Percentiles rank a stretch among this genome's conserved stretches.
Conservation (phyloP, 2,113 vertebrate genomes). For the Brachirus orientalis region DNA sequence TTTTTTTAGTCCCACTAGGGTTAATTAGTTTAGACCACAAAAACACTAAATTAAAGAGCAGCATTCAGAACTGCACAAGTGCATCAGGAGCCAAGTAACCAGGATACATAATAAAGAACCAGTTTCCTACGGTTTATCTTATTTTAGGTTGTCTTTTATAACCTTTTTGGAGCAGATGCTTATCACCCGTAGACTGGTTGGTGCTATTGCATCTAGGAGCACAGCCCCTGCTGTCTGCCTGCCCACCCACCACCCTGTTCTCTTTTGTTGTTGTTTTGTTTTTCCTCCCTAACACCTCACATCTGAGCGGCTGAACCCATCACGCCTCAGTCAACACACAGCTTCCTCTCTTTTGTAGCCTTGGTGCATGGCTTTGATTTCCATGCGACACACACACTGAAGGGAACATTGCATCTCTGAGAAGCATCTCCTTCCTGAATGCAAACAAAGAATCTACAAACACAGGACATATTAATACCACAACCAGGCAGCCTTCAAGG, state of each 20-base stretch:
- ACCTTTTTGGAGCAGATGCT: constrained; percentile 29
- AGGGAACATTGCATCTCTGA: not conserved
- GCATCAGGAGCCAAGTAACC: no score
- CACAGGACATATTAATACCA: not conserved
- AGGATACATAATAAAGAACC: no score
- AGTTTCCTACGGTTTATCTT: no score
- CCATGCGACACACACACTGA: constrained; percentile 4
- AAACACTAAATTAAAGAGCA: no score
- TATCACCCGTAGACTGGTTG: constrained; percentile 61
- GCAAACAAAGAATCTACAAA: not conserved
- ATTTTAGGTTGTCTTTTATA: not conserved
- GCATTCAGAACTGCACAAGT: no score
- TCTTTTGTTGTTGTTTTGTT: not conserved
- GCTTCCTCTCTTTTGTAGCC: constrained; percentile 17
- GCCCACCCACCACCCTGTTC: not conserved
- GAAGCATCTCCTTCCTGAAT: not conserved
- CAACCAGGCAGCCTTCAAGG: not conserved
- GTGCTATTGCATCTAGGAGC: constrained; percentile 53
- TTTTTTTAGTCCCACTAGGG: no score
- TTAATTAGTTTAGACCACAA: no score
- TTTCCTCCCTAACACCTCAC: not conserved
- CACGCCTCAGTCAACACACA: constrained; percentile 25
- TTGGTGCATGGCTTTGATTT: constrained; percentile 18
- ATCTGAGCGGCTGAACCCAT: constrained; percentile 28
- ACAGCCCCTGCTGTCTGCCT: constrained; percentile 26